Evolutionary conservation across 2,113 vertebrate species (phyloP).

Genomic region (Oxyura jamaicensis): DNA sequence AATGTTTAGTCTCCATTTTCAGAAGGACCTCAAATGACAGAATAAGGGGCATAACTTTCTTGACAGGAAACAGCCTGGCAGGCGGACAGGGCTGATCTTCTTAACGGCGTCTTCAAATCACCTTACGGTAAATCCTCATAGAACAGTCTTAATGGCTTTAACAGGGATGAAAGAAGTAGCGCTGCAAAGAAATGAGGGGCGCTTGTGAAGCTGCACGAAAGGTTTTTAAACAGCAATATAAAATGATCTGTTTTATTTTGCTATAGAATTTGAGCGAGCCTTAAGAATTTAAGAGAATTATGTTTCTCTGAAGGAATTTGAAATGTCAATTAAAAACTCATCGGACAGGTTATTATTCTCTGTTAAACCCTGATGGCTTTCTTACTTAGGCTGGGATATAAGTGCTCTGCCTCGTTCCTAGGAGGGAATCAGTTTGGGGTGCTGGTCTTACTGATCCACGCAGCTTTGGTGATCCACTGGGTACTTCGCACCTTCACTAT

Average conservation of each 20-base stretch:
- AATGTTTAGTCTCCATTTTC: not conserved
- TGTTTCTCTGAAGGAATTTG: not conserved
- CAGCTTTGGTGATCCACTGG: not conserved
- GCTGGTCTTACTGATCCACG: not conserved
- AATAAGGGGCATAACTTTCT: not conserved
- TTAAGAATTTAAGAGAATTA: slow-evolving; percentile 25
- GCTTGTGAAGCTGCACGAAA: not conserved
- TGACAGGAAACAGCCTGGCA: slow-evolving; percentile 15
- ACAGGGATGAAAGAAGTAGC: slow-evolving; percentile 34
- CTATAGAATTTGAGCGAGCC: not conserved
- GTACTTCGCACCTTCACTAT: not conserved
- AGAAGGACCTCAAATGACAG: not conserved
- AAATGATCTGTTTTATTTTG: not conserved
- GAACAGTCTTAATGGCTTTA: slow-evolving; percentile 15
- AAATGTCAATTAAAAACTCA: slow-evolving; percentile 17
- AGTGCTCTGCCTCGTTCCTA: not conserved
- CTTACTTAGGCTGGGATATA: not conserved
- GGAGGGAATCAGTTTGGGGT: not conserved
- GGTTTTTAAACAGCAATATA: not conserved
- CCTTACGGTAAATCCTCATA: slow-evolving; percentile 32
- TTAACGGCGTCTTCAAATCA: slow-evolving; percentile 27
- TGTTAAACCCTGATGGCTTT: not conserved
- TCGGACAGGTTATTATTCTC: not conserved
- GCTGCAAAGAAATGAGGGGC: not conserved
- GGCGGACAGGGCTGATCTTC: slow-evolving; percentile 30